These are phyloP conservation scores for Eupsilia transversa DNA, from an alignment of 2,888 invertebrate species.

Conservation along the genomic window DNA sequence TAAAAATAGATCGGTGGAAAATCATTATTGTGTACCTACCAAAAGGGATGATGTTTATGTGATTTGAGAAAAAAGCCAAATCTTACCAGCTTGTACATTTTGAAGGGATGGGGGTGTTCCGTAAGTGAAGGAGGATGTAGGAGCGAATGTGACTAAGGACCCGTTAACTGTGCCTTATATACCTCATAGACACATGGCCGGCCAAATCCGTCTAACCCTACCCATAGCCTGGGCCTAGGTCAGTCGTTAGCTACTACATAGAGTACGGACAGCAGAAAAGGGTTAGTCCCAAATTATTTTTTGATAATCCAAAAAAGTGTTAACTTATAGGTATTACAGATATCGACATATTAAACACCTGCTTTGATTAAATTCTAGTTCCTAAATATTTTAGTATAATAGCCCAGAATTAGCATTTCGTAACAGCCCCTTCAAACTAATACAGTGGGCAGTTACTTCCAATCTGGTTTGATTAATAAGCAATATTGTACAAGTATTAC, in stretches of 20 bases:
- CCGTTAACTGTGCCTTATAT: conserved; percentile 83
- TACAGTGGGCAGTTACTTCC: conserved; percentile 52
- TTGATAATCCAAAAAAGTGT: neutral
- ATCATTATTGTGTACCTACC: neutral
- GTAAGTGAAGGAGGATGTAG: conserved; percentile 78
- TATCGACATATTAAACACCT: neutral
- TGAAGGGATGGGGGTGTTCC: conserved; percentile 79
- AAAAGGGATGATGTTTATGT: conserved; percentile 10
- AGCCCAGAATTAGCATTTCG: conserved; percentile 43
- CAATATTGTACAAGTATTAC: conserved; percentile 72
- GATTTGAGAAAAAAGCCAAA: conserved; percentile 27
- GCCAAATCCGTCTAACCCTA: conserved; percentile 87
- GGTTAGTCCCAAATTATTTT: neutral
- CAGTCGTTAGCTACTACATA: conserved; percentile 79
- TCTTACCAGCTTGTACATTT: conserved; percentile 92
- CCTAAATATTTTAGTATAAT: conserved; percentile 10
- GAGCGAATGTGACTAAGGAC: conserved; percentile 86
- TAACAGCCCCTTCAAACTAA: conserved; percentile 52
- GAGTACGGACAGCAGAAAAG: conserved; percentile 78
- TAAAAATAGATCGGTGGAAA: neutral
- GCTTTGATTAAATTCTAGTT: conserved; percentile 15
- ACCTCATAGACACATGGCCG: conserved; percentile 83
- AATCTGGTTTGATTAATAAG: conserved; percentile 63
- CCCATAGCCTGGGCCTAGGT: conserved; percentile 85
- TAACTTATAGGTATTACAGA: neutral